Evolutionary conservation across 1,140 invertebrate species (phyloP).

Genomic region (Helicoverpa armigera): DNA sequence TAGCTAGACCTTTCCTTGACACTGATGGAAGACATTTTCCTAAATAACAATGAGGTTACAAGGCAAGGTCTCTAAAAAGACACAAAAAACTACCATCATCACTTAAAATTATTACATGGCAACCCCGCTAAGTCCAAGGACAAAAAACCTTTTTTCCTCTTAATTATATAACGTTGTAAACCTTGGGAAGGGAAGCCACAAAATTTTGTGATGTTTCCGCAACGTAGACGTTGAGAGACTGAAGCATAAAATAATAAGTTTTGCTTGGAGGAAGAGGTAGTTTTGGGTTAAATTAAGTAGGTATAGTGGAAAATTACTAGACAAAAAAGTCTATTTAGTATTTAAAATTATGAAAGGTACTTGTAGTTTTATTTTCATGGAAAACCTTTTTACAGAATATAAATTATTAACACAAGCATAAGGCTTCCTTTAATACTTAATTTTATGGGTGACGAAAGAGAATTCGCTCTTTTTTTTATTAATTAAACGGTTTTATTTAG

Average conservation of each 20-base stretch:
- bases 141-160: constrained; percentile 16
- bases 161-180: constrained; percentile 32
- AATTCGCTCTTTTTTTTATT: too few species aligned
- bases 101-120: constrained; percentile 14
- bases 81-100: background rate
- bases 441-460: too few species aligned
- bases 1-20: too few species aligned
- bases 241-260: constrained; percentile 28
- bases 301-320: background rate
- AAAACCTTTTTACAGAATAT: too few species aligned
- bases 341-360: too few species aligned
- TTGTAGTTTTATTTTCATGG: too few species aligned
- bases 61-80: background rate
- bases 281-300: background rate
- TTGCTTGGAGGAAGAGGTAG: background rate
- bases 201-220: constrained; percentile 38
- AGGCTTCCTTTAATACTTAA: too few species aligned
- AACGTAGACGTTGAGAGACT: background rate
- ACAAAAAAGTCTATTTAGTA: background rate
- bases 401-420: too few species aligned
- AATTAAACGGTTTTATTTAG: too few species aligned
- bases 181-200: constrained; percentile 39
- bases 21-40: too few species aligned
- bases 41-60: too few species aligned
- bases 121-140: background rate